Evolutionary conservation across 1,140 invertebrate genomes (phyloP).

Genomic region (Sesamia nonagrioides): DNA sequence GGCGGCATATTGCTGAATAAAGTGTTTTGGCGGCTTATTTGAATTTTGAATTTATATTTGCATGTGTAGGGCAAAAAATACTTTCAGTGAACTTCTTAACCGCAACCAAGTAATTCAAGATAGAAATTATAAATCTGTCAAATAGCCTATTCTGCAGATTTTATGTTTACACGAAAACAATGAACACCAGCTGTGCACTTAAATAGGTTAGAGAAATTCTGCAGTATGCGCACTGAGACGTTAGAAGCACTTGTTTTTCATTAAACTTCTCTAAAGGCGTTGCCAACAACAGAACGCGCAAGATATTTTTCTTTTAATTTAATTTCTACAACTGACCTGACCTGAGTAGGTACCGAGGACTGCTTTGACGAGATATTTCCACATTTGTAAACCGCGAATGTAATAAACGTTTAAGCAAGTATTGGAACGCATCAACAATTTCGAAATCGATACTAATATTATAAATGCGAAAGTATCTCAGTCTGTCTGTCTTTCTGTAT

Average conservation of each 20-base stretch:
- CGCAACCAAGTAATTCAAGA: too few relatives aligned
- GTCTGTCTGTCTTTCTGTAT: too few relatives aligned
- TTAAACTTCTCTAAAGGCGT: conserved; percentile 65
- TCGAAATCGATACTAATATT: too few relatives aligned
- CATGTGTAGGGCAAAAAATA: too few relatives aligned
- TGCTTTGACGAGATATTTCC: conserved; percentile 27
- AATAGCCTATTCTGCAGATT: conserved; percentile 4
- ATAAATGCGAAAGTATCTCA: too few relatives aligned
- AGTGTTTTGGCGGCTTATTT: too few relatives aligned
- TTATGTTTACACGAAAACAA: conserved; percentile 49
- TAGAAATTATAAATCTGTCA: too few relatives aligned
- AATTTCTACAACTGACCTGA: conserved; percentile 41
- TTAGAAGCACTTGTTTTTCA: conserved; percentile 63
- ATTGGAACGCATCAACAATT: conserved; percentile 12
- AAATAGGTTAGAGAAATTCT: conserved; percentile 62
- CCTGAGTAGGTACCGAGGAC: neutral
- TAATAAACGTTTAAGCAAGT: conserved; percentile 1
- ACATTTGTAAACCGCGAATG: conserved; percentile 1
- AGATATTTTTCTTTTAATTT: conserved; percentile 54
- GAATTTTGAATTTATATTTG: too few relatives aligned
- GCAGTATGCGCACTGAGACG: conserved; percentile 53
- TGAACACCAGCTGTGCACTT: conserved; percentile 53
- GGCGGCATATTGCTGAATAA: too few relatives aligned
- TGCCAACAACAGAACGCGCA: conserved; percentile 59
- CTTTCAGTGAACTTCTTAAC: too few relatives aligned